Base-by-base conservation (phyloP, 2,797 vertebrate genomes). In the Sibirionetta formosa region DNA sequence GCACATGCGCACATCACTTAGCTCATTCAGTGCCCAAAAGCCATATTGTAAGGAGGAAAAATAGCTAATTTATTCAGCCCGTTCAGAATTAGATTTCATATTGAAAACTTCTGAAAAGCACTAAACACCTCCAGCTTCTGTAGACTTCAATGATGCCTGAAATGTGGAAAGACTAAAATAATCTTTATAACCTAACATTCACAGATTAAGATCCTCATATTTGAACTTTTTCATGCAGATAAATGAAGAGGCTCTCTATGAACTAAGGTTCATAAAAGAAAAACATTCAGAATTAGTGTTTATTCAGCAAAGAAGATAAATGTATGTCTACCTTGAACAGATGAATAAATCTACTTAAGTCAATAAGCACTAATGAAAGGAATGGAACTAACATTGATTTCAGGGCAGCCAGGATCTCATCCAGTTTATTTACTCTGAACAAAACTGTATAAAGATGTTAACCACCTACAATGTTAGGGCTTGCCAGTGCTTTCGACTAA, bases 311-410 rank as follows among this genome's bases (percentile, higher is more conserved):
- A 31, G 78, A 53, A 75, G 88, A 85, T 36, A 91, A 85, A 88
- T 2, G 1, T 90, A 57, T 27, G 19, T 50, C 73, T 95, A 38
- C 70, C 31, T 64, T 56, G 33, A 38, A 26, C 31, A 84, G 35
- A 90, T 44, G 58, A 94, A 88, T 86, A 95, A 66, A 90, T 88
- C 82, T 73, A 56, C 80, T 76, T 40, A 86, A 85, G 38, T 94
- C 95, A 96, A 83, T 93, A 88, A 85, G 51, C n/a, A 46, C 53
- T 94, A 92, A 85, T 69, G 72, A 96, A 96, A 83, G 42, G 14
- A 93, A 85, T 31, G 48, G 60, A 84, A 71, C 38, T 31, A 86
- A 72, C 71, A 97, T 91, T 68, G 86, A 95, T 96, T 96, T 93
- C 58, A 86, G 82, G 40, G n/a, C 65, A 93, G n/a, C 16, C 81